Evolutionary conservation across 2,888 invertebrate genomes (phyloP).

Genomic region (Drosophila fulvimacula): DNA sequence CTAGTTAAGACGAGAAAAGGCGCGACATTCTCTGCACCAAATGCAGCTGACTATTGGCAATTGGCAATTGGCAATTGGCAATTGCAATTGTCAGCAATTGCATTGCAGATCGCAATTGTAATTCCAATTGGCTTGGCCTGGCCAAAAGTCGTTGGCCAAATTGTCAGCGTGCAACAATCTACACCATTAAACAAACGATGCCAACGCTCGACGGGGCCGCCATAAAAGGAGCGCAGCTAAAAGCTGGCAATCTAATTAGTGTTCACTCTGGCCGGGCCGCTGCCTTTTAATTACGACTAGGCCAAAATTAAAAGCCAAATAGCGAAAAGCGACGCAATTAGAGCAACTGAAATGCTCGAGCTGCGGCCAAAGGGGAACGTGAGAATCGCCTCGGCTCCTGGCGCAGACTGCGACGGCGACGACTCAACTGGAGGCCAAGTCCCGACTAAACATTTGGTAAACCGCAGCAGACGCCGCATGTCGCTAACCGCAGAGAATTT

Average conservation of each 20-base stretch:
- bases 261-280: conserved; percentile 57
- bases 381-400: conserved; percentile 55
- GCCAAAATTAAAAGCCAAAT: conserved; percentile 17
- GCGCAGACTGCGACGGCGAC: conserved; percentile 17
- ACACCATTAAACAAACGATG: conserved; percentile 81
- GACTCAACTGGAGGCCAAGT: conserved; percentile 2
- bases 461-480: conserved; percentile 77
- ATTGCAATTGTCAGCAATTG: conserved; percentile 39
- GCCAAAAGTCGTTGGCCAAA: conserved; percentile 64
- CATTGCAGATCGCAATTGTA: conserved; percentile 20
- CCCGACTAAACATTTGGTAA: conserved; percentile 58
- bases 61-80: conserved; percentile 47
- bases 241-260: conserved; percentile 80
- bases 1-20: conserved; percentile 70
- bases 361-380: conserved; percentile 61
- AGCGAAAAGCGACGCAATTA: conserved; percentile 66
- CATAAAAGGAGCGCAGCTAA: conserved; percentile 60
- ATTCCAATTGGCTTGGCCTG: conserved; percentile 51
- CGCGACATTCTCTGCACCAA: conserved; percentile 77
- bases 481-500: conserved; percentile 80
- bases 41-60: conserved; percentile 65
- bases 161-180: conserved; percentile 81
- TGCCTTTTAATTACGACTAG: conserved; percentile 71
- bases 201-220: conserved; percentile 47
- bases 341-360: conserved; percentile 53